These are phyloP conservation scores for Prunella strophiata DNA, from an alignment of 2,797 vertebrate genomes.

Conservation along the genomic window DNA sequence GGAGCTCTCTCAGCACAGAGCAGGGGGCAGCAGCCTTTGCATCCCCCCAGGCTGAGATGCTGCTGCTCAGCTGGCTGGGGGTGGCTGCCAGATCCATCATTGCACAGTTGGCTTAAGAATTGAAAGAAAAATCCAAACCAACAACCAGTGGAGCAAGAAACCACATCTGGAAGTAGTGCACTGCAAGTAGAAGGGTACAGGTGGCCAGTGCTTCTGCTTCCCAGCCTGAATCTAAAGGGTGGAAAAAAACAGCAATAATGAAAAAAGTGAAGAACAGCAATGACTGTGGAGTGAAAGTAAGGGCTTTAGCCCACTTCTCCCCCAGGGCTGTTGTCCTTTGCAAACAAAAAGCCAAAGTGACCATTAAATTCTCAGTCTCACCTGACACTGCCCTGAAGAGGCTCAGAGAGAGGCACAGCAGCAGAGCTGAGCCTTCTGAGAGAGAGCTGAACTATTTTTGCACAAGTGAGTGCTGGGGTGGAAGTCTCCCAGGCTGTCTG, in stretches of 20 bases:
- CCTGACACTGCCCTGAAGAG: neutral
- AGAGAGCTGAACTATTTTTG: neutral
- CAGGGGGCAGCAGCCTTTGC: neutral
- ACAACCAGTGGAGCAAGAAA: neutral
- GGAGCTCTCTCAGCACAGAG: neutral
- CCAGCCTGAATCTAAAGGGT: neutral
- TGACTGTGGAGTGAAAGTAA: neutral
- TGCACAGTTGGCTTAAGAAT: neutral
- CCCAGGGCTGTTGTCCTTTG: neutral
- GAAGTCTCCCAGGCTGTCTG: neutral
- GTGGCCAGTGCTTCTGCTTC: neutral
- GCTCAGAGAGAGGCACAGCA: neutral
- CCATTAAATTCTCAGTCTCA: neutral
- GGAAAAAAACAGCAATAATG: accelerated
- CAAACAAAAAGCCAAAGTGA: neutral
- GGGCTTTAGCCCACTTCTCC: neutral
- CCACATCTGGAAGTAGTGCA: neutral
- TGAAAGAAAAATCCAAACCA: neutral
- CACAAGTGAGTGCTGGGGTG: neutral
- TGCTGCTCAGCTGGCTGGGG: conserved; percentile 26
- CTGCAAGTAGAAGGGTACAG: neutral
- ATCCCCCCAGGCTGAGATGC: neutral
- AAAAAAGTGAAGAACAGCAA: neutral
- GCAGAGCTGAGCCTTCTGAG: neutral
- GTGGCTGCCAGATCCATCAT: conserved; percentile 20